Conservation (phyloP, 2,113 vertebrate species). For the Xiphophorus hellerii region DNA sequence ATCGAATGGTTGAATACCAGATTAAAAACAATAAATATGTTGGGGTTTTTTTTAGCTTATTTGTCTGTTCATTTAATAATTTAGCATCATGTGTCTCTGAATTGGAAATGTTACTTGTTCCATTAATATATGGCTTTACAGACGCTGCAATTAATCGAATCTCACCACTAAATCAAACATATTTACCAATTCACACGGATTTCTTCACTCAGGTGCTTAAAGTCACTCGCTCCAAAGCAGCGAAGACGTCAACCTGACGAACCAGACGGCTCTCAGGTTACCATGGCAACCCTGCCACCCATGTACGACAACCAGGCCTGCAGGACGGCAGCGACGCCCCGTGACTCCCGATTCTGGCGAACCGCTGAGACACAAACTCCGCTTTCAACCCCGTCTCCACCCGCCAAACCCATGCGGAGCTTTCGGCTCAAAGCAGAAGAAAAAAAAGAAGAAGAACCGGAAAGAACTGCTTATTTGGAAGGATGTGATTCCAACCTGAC, state of each 20-base stretch:
- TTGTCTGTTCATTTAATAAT: too few species aligned
- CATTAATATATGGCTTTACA: too few species aligned
- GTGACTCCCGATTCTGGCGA: not conserved
- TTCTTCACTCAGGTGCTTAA: constrained; percentile 50
- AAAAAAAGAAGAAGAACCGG: not conserved
- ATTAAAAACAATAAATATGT: too few species aligned
- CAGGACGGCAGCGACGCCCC: not conserved
- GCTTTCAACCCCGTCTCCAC: constrained; percentile 10
- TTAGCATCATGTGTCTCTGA: too few species aligned
- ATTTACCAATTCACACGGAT: not conserved
- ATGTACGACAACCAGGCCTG: constrained; percentile 1
- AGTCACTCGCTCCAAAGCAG: not conserved
- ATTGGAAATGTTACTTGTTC: too few species aligned
- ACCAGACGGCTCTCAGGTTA: not conserved
- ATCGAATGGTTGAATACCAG: too few species aligned
- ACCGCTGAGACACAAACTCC: not conserved
- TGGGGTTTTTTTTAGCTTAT: too few species aligned
- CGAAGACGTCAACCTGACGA: not conserved
- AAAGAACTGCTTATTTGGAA: constrained; percentile 36
- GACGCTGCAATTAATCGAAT: too few species aligned
- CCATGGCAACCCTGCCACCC: constrained; percentile 21
- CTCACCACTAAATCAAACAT: not conserved
- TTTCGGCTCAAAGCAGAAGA: constrained; percentile 34
- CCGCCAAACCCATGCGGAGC: constrained; percentile 67
- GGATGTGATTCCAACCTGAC: constrained; percentile 22